Conservation (phyloP, 2,888 invertebrate genomes). For the Athalia circularis region DNA sequence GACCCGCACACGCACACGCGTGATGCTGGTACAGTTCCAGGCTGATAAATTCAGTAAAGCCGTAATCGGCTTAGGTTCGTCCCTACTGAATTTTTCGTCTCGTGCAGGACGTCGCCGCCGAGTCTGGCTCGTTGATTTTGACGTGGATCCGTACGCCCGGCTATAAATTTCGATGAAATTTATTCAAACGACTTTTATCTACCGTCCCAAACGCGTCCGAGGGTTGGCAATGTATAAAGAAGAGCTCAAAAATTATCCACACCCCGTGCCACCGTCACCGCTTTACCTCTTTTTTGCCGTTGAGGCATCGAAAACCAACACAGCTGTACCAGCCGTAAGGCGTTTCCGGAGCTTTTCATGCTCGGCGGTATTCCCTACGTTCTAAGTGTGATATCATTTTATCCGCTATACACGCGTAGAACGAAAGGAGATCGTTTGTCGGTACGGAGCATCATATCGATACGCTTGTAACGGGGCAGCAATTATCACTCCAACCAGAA, state of each 20-base stretch:
- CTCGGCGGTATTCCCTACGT: conserved; percentile 22
- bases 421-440: background rate
- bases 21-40: background rate
- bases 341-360: background rate
- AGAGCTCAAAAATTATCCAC: conserved; percentile 40
- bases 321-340: conserved; percentile 31
- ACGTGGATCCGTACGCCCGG: conserved; percentile 38
- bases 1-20: background rate
- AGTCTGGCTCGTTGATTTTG: conserved; percentile 25
- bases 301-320: conserved; percentile 2
- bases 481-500: conserved; percentile 67
- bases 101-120: conserved; percentile 4
- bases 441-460: conserved; percentile 32
- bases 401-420: no score
- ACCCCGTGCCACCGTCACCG: conserved; percentile 11
- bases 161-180: conserved; percentile 38
- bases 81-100: conserved; percentile 7
- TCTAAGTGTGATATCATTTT: no score
- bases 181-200: conserved; percentile 44
- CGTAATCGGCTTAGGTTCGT: conserved; percentile 39
- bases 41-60: conserved; percentile 40
- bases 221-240: conserved; percentile 28
- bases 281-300: conserved; percentile 39
- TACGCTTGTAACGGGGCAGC: conserved; percentile 38
- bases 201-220: conserved; percentile 34